Evolutionary conservation across 2,888 invertebrate genomes (phyloP), one percentile per base, ranked within the genome.

Genomic region (Parnassius smintheus): DNA sequence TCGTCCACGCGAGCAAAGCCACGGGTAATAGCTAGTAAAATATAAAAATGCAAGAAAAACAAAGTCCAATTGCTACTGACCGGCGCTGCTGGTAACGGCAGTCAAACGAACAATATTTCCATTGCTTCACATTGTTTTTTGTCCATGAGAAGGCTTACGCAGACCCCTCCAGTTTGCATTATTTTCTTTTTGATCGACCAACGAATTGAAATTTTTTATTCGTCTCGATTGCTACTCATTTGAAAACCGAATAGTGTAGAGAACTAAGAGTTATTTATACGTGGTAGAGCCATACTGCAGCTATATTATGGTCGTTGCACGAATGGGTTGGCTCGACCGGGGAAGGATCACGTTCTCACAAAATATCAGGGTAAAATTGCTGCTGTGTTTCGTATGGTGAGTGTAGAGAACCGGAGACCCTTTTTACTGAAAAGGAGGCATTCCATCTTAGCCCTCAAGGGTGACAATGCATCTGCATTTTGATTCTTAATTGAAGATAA

Each of bases 141-240:
- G 80, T 74, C 86, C 80, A 85, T 82, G 87, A 86, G 87, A 85
- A 83, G 82, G 81, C 82, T 85, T 84, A 84, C 80, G 79, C 83
- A 77, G 82, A 81, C 77, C 81, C 75, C 78, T 73, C 81, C 79
- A 80, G 85, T 88, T 86, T 84, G 81, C 82, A 87, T 88, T 85
- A 84, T 85, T 87, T 83, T 82, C 76, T 83, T 89, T 85, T 59
- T 80, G 85, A 85, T 78, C 74, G 76, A 78, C 86, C 86, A 88
- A 86, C 88, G 87, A 89, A 91, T 88, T 80, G 84, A 83, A 85
- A 81, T 83, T 84, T 86, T 75, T 81, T 80, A 78, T 81, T 81
- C 78, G 77, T 83, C 83, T 75, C 80, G 78, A 79, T 78, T 77
- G 76, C 76, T 80, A 78, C 78, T 76, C 75, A 72, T 71, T 73